Conservation (phyloP, 1,140 invertebrate species). For the Centruroides sculpturatus region DNA sequence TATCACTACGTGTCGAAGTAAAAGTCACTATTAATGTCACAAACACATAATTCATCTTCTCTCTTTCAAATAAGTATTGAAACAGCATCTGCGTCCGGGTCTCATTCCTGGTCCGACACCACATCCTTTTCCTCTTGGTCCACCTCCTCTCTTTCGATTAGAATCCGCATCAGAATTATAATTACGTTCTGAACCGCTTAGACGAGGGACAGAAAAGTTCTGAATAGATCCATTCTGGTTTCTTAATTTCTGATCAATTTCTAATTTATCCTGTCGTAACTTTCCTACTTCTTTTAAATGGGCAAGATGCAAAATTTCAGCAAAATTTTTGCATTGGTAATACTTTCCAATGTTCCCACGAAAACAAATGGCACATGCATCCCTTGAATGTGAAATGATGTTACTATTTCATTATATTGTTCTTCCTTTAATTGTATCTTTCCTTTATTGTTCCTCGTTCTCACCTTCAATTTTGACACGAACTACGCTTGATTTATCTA, state of each 20-base stretch:
- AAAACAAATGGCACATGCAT: no score
- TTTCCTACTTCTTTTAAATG: slow-evolving; percentile 84
- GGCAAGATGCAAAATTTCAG: no score
- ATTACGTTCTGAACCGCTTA: neutral
- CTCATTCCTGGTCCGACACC: slow-evolving; percentile 7
- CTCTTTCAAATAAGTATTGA: no score
- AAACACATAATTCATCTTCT: no score
- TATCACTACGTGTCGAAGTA: no score
- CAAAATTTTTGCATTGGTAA: no score
- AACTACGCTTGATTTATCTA: no score
- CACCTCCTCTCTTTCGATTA: slow-evolving; percentile 17
- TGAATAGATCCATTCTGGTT: slow-evolving; percentile 49
- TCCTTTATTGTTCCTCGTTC: slow-evolving; percentile 17
- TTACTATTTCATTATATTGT: neutral
- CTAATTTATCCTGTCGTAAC: slow-evolving; percentile 77
- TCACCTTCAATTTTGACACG: no score
- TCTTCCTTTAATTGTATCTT: slow-evolving; percentile 1
- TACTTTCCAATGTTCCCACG: no score
- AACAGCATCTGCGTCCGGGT: slow-evolving; percentile 1
- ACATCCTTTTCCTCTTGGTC: slow-evolving; percentile 17
- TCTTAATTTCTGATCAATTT: slow-evolving; percentile 84
- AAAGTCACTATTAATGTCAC: no score
- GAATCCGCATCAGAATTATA: neutral
- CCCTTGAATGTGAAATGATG: no score
- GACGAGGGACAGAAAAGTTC: neutral